Base-by-base conservation (phyloP, 2,888 invertebrate species). In the Parasteatoda lunata region DNA sequence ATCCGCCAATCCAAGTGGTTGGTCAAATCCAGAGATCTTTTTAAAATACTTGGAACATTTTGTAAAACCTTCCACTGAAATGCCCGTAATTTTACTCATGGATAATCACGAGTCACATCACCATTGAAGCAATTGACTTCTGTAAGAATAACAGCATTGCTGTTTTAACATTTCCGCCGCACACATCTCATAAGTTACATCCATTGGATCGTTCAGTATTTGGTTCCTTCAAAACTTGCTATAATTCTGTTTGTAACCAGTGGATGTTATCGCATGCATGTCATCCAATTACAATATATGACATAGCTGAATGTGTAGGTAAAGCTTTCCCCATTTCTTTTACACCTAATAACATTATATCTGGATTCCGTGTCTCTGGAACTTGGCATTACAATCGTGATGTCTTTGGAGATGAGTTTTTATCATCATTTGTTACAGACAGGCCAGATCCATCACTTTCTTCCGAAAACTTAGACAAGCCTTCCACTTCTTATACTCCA, bases 161-260 rank as follows among this genome's bases (percentile, higher is more conserved):
- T 69, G 87, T 92, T 72, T 89, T 92, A 69, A 91, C 92, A 5
- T 90, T 92, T 70, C 92, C 91, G 49, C 92, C 91, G 8, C 92
- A 92, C 89, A 91, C 91, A 77, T 90, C 91, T 5, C 92, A 91
- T 77, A 92, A 92, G 89, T 79, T 92, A 71, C 92, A 93, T 90
- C 92, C 92, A 13, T 90, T 77, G 48, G 52, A 77, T 68, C 13
- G 59, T 15, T 47, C 92, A 9, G 92, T 80, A 54, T 71, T 11
- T 80, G 80, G 72, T 48, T 47, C 49, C n/a, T 80, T 59, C 30
- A 80, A 70, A 80, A 51, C 47, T 4, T 66, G 45, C 68, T 11
- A 51, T n/a, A n/a, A 69, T 52, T 9, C n/a, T 68, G 69, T 69
- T 30, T 51, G 11, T 5, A 68, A 69, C 47, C 11, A 51, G 6